Base-by-base conservation (phyloP, 2,113 vertebrate genomes). In the Mellivora capensis region DNA sequence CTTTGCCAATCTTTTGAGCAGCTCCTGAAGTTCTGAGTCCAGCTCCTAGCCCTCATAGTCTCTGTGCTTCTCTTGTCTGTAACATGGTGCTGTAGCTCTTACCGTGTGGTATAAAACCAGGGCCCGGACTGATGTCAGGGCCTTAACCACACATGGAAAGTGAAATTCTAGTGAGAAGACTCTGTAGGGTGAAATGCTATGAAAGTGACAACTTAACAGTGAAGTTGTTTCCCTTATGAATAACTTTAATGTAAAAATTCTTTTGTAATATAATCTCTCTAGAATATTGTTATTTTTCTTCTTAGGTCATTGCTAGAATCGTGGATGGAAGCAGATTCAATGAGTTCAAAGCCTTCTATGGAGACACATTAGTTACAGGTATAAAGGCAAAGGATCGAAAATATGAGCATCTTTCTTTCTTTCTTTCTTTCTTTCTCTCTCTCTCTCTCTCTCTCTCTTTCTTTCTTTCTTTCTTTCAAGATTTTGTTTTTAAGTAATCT, bases 271-370 rank as follows among this genome's bases (percentile, higher is more conserved):
- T 49, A 29, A 77, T 87, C 93, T 95, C 85, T 98, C 64, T 87
- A 44, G 25, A 17, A n/a, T 18, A 27, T 95, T 97, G 71, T 93
- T 7, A 77, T 97, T 98, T 96, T 96, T 98, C 42, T 82, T 98
- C 98, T 34, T 98, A 99, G 99, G 99, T 99, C 88, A 99, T 99
- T 85, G 99, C 99, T 96, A 99, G 99, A 99, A 98, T 99, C 90
- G 99, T 99, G 76, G 99, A 99, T 18, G 99, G 99, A 98, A 99
- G 99, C 99, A 99, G 98, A 98, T 99, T 99, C 98, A 99, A 99
- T 97, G 99, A 99, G 98, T 99, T 99, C 98, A 99, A 99, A 98
- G 99, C 99, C 49, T 99, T 99, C n/a, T 99, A 99, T 96, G 99
- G 99, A 97, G 99, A 99, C 98, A 99, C 99, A 2, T 99, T 99